These are phyloP conservation scores for Tethya wilhelma DNA, from an alignment of 37 sponge, comb jelly and placozoan species.

Conservation along the genomic window DNA sequence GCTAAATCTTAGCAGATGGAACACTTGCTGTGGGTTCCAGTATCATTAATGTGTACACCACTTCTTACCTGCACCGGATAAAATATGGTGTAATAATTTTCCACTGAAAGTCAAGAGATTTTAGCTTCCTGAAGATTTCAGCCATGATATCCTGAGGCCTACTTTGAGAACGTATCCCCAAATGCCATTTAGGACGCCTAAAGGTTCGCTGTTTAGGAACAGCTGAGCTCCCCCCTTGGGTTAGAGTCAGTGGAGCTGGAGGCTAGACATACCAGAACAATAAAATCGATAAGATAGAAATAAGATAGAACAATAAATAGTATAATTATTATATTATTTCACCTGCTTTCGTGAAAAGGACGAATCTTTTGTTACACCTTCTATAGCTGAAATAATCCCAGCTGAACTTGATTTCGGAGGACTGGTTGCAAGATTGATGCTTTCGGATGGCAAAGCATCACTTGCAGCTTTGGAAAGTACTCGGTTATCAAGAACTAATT, in stretches of 20 bases:
- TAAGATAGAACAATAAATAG: no score
- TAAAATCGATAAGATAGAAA: no score
- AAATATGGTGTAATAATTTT: slow-evolving; percentile 77
- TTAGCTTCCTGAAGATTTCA: slow-evolving; percentile 85
- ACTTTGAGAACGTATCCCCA: slow-evolving; percentile 84
- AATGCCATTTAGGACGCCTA: slow-evolving; percentile 89
- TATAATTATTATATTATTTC: no score
- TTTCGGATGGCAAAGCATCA: background rate
- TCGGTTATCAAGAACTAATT: slow-evolving; percentile 87
- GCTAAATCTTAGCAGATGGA: no score
- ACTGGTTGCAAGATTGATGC: slow-evolving; percentile 6
- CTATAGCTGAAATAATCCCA: no score
- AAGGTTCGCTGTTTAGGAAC: slow-evolving; percentile 5
- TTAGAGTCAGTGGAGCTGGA: background rate
- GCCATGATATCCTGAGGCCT: slow-evolving; percentile 93
- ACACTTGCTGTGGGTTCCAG: no score
- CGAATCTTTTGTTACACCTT: no score
- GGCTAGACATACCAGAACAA: background rate
- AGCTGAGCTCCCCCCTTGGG: background rate
- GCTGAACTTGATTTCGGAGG: slow-evolving; percentile 28
- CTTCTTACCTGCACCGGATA: slow-evolving; percentile 50
- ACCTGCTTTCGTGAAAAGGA: no score
- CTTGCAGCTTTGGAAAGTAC: background rate
- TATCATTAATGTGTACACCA: background rate
- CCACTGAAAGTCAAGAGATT: slow-evolving; percentile 82